Percentiles rank a stretch among this genome's conserved stretches.
Evolutionary conservation across 2,113 vertebrate species (phyloP).

Genomic region (Salvelinus namaycush): DNA sequence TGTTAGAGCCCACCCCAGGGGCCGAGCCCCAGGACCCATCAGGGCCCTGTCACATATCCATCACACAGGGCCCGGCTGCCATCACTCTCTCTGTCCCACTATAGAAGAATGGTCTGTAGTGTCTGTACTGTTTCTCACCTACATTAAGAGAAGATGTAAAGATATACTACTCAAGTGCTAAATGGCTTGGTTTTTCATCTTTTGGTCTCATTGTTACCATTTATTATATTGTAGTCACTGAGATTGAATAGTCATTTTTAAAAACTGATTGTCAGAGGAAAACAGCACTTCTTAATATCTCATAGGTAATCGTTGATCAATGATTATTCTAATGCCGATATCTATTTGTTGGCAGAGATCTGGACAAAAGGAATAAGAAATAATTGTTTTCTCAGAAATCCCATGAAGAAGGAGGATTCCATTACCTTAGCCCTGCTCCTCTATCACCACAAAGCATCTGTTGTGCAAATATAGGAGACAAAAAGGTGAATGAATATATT

Average conservation of each 20-base stretch:
- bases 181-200: neutral
- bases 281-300: constrained; percentile 31
- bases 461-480: no score
- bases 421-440: no score
- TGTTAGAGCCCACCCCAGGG: constrained; percentile 66
- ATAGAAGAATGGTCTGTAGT: constrained; percentile 43
- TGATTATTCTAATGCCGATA: neutral
- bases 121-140: constrained; percentile 15
- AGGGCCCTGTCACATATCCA: constrained; percentile 70
- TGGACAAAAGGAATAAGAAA: no score
- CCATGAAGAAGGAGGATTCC: no score
- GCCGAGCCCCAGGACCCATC: constrained; percentile 57
- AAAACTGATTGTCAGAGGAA: constrained; percentile 66
- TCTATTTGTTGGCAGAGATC: no score
- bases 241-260: no score
- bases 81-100: constrained; percentile 66
- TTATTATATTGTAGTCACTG: neutral
- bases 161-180: no score
- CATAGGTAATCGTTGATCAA: neutral
- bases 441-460: no score
- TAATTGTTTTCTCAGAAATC: no score
- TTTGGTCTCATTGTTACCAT: neutral
- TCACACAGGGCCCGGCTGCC: constrained; percentile 57
- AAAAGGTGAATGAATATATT: neutral
- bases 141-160: no score